phyloP scores from a whole-genome alignment of 2,888 invertebrate genomes.

The Taphrorychus bicolor region DNA sequence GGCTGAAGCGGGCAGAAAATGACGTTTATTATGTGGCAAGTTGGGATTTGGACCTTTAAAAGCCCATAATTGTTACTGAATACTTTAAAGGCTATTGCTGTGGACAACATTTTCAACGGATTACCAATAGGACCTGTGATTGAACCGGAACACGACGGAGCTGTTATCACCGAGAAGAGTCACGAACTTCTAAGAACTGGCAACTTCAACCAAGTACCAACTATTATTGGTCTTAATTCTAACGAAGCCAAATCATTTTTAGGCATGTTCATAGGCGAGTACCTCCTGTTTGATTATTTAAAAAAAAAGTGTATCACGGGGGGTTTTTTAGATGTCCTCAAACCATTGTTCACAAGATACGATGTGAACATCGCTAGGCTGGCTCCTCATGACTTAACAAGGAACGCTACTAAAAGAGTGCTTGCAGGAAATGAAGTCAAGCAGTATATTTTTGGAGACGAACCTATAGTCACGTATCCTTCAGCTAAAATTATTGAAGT shows the following conservation, averaged over 20 bases:
- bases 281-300: too few relatives aligned
- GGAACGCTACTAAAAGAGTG: slow-evolving; percentile 19
- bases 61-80: background rate
- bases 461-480: slow-evolving; percentile 28
- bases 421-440: slow-evolving; percentile 41
- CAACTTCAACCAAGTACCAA: slow-evolving; percentile 41
- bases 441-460: slow-evolving; percentile 40
- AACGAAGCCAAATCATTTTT: slow-evolving; percentile 44
- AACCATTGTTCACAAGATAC: slow-evolving; percentile 38
- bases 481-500: slow-evolving; percentile 31
- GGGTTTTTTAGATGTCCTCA: slow-evolving; percentile 44
- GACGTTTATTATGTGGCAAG: slow-evolving; percentile 34
- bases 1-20: slow-evolving; percentile 39
- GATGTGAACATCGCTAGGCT: slow-evolving; percentile 39
- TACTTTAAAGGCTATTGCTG: slow-evolving; percentile 28
- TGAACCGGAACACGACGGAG: slow-evolving; percentile 44
- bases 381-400: slow-evolving; percentile 44
- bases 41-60: background rate
- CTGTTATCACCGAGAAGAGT: slow-evolving; percentile 43
- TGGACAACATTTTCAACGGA: slow-evolving; percentile 41
- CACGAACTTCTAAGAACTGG: slow-evolving; percentile 42
- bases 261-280: slow-evolving; percentile 31
- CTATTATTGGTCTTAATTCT: slow-evolving; percentile 45
- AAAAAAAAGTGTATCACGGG: too few relatives aligned
- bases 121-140: slow-evolving; percentile 43